A percentile compares a stretch with the other conserved stretches of the same genome.
These are phyloP conservation scores for Meiosimyza platycephala DNA, from an alignment of 2,888 invertebrate species.

Conservation along the genomic window DNA sequence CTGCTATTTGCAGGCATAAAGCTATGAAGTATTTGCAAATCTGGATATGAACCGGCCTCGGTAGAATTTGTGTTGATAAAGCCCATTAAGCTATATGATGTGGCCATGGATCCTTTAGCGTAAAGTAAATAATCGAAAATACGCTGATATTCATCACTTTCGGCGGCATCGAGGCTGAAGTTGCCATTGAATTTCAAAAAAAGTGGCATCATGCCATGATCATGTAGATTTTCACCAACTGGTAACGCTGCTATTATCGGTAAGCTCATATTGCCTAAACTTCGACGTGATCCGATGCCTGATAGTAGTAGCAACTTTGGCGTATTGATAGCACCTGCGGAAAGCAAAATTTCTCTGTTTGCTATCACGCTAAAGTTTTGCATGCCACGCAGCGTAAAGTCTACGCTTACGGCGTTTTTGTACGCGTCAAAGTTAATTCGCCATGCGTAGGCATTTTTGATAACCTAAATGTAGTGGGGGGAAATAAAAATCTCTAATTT, in stretches of 20 bases:
- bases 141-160: constrained; percentile 27
- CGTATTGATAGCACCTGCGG: constrained; percentile 56
- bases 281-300: constrained; percentile 52
- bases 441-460: constrained; percentile 19
- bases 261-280: constrained; percentile 47
- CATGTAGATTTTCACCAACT: constrained; percentile 83
- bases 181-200: constrained; percentile 61
- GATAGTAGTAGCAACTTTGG: constrained; percentile 55
- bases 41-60: constrained; percentile 42
- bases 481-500: constrained; percentile 67
- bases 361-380: constrained; percentile 42
- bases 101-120: constrained; percentile 51
- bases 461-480: constrained; percentile 59
- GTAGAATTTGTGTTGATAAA: constrained; percentile 67
- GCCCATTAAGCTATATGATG: constrained; percentile 66
- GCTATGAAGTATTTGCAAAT: constrained; percentile 73
- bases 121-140: constrained; percentile 51
- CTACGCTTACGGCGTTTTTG: constrained; percentile 49
- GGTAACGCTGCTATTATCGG: constrained; percentile 48
- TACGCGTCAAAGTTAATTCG: not conserved
- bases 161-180: constrained; percentile 16
- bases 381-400: constrained; percentile 38
- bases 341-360: constrained; percentile 52
- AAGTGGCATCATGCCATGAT: constrained; percentile 75
- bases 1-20: constrained; percentile 47